These are phyloP conservation scores for Tachysurus fulvidraco DNA, from an alignment of 2,113 vertebrate genomes.

Conservation along the genomic window DNA sequence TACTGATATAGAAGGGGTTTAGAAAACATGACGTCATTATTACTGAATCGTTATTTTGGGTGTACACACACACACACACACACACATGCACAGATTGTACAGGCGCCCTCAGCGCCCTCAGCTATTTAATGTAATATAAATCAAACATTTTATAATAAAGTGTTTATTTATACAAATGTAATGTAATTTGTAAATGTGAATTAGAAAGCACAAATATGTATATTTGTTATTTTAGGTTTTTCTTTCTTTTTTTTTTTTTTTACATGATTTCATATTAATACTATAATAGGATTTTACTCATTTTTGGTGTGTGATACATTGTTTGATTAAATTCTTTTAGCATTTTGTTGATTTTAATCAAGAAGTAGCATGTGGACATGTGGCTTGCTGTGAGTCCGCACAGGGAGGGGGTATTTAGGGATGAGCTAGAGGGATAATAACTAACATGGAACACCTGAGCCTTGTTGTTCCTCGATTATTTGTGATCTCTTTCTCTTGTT, in stretches of 20 bases:
- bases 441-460: background rate
- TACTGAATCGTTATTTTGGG: too few species aligned
- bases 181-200: too few species aligned
- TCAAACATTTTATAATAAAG: too few species aligned
- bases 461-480: background rate
- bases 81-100: too few species aligned
- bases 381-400: background rate
- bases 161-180: too few species aligned
- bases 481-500: background rate
- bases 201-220: too few species aligned
- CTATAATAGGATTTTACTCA: background rate
- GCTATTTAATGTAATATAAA: too few species aligned
- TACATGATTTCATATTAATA: background rate
- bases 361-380: background rate
- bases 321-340: background rate
- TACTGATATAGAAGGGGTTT: too few species aligned
- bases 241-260: background rate
- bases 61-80: too few species aligned
- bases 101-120: too few species aligned
- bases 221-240: too few species aligned
- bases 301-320: background rate
- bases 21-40: too few species aligned
- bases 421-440: background rate
- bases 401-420: background rate
- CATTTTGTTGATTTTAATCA: slow-evolving; percentile 2